Evolutionary conservation across 2,113 vertebrate species (phyloP).

Genomic region (Coptodon rendalli): DNA sequence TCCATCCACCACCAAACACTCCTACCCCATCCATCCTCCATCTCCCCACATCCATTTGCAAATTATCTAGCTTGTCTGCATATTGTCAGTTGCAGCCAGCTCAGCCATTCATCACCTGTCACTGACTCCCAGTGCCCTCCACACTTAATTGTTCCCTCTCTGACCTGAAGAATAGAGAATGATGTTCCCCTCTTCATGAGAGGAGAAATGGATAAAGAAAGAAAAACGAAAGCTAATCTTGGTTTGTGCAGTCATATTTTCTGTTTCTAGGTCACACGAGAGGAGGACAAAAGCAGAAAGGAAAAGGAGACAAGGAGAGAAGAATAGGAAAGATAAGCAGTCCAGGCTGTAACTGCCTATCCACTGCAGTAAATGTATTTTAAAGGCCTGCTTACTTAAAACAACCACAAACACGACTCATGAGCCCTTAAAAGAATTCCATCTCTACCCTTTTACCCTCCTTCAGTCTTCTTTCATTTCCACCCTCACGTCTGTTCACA

Average conservation of each 20-base stretch:
- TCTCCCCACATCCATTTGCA: slow-evolving; percentile 81
- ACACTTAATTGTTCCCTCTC: slow-evolving; percentile 81
- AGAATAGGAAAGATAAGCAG: background rate
- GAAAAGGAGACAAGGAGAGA: background rate
- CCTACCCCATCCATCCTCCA: slow-evolving; percentile 33
- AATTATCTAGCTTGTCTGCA: slow-evolving; percentile 90
- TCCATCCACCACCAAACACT: background rate
- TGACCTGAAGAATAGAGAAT: slow-evolving; percentile 80
- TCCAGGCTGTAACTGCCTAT: slow-evolving; percentile 19
- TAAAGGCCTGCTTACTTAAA: background rate
- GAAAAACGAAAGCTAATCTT: background rate
- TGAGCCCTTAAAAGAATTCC: background rate
- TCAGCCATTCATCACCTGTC: slow-evolving; percentile 88
- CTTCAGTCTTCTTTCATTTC: background rate
- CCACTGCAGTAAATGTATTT: background rate
- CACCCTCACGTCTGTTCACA: background rate
- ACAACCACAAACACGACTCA: background rate
- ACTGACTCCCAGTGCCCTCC: slow-evolving; percentile 74
- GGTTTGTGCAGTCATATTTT: background rate
- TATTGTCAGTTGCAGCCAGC: slow-evolving; percentile 84
- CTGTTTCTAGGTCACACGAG: slow-evolving; percentile 29
- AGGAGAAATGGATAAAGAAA: background rate
- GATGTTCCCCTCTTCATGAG: slow-evolving; percentile 45
- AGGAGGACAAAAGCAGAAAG: background rate
- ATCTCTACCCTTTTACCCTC: background rate